Conservation (phyloP, 2,888 invertebrate species). For the Temnothorax rugatulus region DNA sequence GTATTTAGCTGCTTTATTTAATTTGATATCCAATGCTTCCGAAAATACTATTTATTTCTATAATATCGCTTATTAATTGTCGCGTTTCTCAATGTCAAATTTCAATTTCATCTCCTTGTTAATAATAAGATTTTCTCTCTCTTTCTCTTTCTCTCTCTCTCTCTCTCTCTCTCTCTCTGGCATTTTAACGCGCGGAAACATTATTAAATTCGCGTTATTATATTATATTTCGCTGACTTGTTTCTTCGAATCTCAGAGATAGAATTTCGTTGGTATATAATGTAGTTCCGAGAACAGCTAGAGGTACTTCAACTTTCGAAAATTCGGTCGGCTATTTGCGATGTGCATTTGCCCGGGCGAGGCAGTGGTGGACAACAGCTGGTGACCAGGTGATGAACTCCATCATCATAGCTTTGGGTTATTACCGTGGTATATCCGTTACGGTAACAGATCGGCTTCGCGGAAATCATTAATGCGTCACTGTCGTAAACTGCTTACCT, state of each 20-base stretch:
- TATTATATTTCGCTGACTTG: neutral
- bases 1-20: neutral
- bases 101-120: neutral
- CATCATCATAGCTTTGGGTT: conserved; percentile 52
- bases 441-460: conserved; percentile 56
- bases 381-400: conserved; percentile 75
- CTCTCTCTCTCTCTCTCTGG: neutral
- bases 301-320: conserved; percentile 45
- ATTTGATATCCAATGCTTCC: neutral
- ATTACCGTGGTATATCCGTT: conserved; percentile 59
- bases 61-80: neutral
- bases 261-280: conserved; percentile 28
- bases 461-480: conserved; percentile 58
- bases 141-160: too few relatives aligned
- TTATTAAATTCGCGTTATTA: conserved; percentile 17
- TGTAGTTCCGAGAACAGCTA: conserved; percentile 28
- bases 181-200: neutral
- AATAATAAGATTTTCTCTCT: neutral
- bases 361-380: conserved; percentile 71
- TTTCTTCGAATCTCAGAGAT: conserved; percentile 25
- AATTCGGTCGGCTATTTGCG: conserved; percentile 66
- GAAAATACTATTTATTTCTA: neutral
- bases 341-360: conserved; percentile 63
- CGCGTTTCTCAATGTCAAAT: neutral
- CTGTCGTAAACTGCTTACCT: conserved; percentile 27